Evolutionary conservation across 2,888 invertebrate genomes (phyloP).

Genomic region (Diaperis boleti): DNA sequence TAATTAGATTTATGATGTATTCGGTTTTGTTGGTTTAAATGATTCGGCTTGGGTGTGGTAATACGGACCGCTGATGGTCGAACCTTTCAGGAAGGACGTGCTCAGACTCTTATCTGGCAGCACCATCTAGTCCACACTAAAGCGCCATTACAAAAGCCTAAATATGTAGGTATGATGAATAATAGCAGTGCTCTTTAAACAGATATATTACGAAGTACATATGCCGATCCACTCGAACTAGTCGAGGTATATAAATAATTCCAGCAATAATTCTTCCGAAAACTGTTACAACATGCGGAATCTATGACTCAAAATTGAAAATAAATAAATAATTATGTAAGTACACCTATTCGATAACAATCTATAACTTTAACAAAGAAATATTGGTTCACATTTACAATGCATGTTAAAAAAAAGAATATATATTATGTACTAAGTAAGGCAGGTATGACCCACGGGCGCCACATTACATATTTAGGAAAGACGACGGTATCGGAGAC

Average conservation of each 20-base stretch:
- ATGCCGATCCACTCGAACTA: too few relatives aligned
- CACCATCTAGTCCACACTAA: conserved; percentile 36
- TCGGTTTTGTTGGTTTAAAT: conserved; percentile 60
- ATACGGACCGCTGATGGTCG: conserved; percentile 37
- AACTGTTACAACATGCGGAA: too few relatives aligned
- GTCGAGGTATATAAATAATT: too few relatives aligned
- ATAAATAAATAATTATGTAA: too few relatives aligned
- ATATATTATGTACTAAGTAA: too few relatives aligned
- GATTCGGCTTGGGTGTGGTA: conserved; percentile 58
- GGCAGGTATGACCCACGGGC: not conserved
- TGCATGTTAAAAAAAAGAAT: too few relatives aligned
- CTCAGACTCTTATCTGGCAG: conserved; percentile 38
- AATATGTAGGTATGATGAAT: conserved; percentile 42
- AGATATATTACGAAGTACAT: conserved; percentile 1
- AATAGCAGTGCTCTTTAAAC: conserved; percentile 23
- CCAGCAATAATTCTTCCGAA: too few relatives aligned
- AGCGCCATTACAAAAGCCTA: conserved; percentile 36
- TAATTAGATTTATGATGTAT: conserved; percentile 65
- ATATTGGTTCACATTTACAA: too few relatives aligned
- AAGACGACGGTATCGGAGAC: not conserved
- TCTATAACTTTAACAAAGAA: too few relatives aligned
- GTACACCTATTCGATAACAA: too few relatives aligned
- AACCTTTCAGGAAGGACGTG: conserved; percentile 45
- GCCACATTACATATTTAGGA: conserved; percentile 5
- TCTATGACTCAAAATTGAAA: too few relatives aligned